A percentile compares a stretch with the other conserved stretches of the same genome.
Conservation (phyloP, 2,113 vertebrate genomes). For the Amazona guildingii region DNA sequence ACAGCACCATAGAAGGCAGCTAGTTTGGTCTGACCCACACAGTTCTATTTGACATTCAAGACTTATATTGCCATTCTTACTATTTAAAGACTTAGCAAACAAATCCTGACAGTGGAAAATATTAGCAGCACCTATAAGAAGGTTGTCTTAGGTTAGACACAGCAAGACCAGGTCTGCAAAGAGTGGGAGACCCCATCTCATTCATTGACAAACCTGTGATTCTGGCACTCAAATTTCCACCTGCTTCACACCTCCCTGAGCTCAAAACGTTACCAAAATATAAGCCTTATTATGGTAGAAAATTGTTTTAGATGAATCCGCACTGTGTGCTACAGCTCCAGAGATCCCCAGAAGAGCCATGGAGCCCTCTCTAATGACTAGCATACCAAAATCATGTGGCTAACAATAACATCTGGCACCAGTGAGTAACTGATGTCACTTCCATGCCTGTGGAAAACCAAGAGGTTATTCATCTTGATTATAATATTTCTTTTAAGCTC, state of each 20-base stretch:
- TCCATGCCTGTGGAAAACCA: not conserved
- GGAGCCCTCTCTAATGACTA: not conserved
- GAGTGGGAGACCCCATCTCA: fast-evolving
- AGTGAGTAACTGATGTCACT: not conserved
- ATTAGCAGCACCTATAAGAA: not conserved
- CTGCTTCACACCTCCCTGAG: not conserved
- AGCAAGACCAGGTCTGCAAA: not conserved
- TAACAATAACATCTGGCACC: not conserved
- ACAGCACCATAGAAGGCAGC: not conserved
- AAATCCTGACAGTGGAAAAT: not conserved
- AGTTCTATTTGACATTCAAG: not conserved
- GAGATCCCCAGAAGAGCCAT: not conserved
- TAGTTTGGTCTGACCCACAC: not conserved
- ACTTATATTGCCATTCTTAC: not conserved
- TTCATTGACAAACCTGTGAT: not conserved
- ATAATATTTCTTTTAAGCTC: not conserved
- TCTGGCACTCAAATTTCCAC: not conserved
- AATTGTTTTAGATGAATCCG: not conserved
- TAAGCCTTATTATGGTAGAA: not conserved
- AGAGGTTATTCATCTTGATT: not conserved
- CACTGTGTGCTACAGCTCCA: not conserved
- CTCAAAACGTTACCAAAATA: not conserved
- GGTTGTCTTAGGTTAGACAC: not conserved
- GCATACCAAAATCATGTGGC: not conserved
- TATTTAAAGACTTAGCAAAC: not conserved